Evolutionary conservation across 2,113 vertebrate species (phyloP).

Genomic region (Ammodramus savannarum): DNA sequence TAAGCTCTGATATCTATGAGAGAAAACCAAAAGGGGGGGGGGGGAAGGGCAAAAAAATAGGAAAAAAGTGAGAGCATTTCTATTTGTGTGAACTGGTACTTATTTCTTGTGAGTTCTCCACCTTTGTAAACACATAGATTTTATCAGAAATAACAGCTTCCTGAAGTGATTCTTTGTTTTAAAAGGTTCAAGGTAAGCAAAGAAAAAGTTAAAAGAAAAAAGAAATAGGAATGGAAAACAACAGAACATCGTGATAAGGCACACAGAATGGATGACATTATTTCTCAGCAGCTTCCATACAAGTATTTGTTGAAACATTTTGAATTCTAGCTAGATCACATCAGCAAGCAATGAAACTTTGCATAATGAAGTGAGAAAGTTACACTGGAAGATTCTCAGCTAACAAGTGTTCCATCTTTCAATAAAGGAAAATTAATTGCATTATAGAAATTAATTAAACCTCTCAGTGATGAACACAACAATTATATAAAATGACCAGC

Average conservation of each 20-base stretch:
- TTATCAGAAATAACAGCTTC: conserved; percentile 45
- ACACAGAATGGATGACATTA: fast-evolving
- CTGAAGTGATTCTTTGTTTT: conserved; percentile 1
- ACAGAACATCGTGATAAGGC: not conserved
- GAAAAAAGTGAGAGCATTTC: not conserved
- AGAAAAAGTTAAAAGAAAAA: not conserved
- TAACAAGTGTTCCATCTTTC: not conserved
- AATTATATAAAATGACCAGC: not conserved
- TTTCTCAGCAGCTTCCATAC: not conserved
- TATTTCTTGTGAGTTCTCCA: not conserved
- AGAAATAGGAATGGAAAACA: not conserved
- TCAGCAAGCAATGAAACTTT: not conserved
- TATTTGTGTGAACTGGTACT: not conserved
- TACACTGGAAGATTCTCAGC: not conserved
- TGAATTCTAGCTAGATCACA: not conserved
- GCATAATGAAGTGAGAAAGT: not conserved
- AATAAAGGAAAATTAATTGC: not conserved
- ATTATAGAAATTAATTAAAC: not conserved
- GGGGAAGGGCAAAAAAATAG: not conserved
- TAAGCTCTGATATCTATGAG: not conserved
- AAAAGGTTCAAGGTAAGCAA: not conserved
- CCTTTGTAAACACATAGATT: not conserved
- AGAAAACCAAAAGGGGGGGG: not conserved
- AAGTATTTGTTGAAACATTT: not conserved
- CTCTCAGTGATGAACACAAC: not conserved